Base-by-base conservation (phyloP, 2,888 invertebrate species). In the Eurytoma adleriae region DNA sequence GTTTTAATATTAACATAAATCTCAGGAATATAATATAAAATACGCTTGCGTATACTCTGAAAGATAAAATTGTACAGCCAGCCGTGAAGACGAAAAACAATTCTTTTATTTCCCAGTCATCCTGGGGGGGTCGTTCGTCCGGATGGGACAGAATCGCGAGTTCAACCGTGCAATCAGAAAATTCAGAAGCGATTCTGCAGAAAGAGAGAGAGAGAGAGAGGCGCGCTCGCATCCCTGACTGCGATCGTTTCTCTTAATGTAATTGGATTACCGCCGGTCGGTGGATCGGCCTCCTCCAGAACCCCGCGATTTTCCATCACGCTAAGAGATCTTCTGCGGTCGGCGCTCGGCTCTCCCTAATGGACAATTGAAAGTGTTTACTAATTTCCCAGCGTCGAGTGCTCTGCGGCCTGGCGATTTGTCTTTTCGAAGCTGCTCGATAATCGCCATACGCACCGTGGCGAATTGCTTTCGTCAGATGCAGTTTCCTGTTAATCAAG, bases 321-420 rank as follows among this genome's bases (percentile, higher is more conserved):
- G 68, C 24, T 24, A 24, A 54, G 27, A 54, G 27, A 52, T n/a
- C 50, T n/a, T 56, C 24, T 52, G 67, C 67, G 52, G 67, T 24
- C 10, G 13, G 16, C 27, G 40, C 10, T 40, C 40, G 40, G 40
- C 40, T 40, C 40, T 48, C 50, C 24, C 24, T 59, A 52, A 73
- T 73, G 52, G 64, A 64, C 73, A 73, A 73, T 73, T 27, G 73
- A 73, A 73, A 73, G 73, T 73, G 56, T 73, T 56, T 54, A 27
- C n/a, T 40, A 40, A 40, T 40, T 40, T 40, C 40, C 10, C 7
- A 0, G 10, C 10, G 7, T 10, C 40, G 40, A 40, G 40, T 40
- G 40, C 40, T 10, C 10, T 40, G 40, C 10, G 40, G 40, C 10
- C 40, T 10, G 7, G 40, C 40, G 40, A 40, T 40, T 40, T 40